These are phyloP conservation scores for Strigamia maritima DNA, from an alignment of 2,888 invertebrate species.

Conservation along the genomic window DNA sequence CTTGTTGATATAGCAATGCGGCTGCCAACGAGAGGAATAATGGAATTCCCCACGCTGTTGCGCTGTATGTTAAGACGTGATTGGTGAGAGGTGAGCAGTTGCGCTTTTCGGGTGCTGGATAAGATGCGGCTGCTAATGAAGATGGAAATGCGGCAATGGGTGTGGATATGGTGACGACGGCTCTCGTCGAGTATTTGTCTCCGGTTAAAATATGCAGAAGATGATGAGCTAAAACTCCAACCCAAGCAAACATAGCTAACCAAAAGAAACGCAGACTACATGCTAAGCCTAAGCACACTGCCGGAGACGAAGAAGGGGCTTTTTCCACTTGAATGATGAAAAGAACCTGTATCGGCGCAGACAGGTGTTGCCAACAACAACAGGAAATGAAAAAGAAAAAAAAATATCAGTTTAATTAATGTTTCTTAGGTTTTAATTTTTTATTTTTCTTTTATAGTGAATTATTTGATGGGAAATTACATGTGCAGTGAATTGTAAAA, in stretches of 20 bases:
- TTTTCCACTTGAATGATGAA: conserved; percentile 38
- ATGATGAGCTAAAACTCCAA: conserved; percentile 25
- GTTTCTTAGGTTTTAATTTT: too few relatives aligned
- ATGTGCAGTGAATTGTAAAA: too few relatives aligned
- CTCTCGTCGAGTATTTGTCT: background rate
- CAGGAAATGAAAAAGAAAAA: background rate
- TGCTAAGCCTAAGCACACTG: conserved; percentile 35
- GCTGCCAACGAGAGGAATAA: conserved; percentile 7
- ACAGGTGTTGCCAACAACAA: too few relatives aligned
- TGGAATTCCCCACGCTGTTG: conserved; percentile 35
- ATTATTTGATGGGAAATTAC: too few relatives aligned
- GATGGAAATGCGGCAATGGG: conserved; percentile 1
- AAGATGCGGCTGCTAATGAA: conserved; percentile 11
- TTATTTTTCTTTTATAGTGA: too few relatives aligned
- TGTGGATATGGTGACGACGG: conserved; percentile 27
- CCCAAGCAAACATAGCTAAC: conserved; percentile 36
- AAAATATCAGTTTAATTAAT: background rate
- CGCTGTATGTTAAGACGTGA: conserved; percentile 32
- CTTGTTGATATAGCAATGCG: conserved; percentile 7
- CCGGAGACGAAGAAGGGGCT: background rate
- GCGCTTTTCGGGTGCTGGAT: background rate
- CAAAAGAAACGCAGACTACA: conserved; percentile 38
- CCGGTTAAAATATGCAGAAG: conserved; percentile 12
- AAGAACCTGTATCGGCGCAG: conserved; percentile 20
- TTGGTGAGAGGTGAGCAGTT: background rate